Base-by-base conservation (phyloP, 2,888 invertebrate genomes). In the Timandra comae region DNA sequence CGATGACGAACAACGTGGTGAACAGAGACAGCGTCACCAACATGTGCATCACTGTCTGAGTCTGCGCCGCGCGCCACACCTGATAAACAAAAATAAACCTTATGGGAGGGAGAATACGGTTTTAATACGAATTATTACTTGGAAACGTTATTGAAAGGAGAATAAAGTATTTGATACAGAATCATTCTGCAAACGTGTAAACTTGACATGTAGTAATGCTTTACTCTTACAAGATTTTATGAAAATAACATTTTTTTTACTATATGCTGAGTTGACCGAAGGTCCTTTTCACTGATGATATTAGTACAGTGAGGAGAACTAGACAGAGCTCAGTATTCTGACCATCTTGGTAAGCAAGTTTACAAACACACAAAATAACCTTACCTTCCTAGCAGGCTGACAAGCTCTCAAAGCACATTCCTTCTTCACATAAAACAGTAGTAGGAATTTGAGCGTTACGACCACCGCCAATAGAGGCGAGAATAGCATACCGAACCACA, bases 401-500 rank as follows among this genome's bases (percentile, higher is more conserved):
- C 93, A 93, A 41, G 91, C 89, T 36, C 87, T 72, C 33, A 90
- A 52, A 0, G 91, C 87, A 35, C 88, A 87, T 36, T 80, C 70
- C 53, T 88, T 84, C 63, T 91, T 91, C 16, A 92, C 82, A 56
- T 94, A 92, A 84, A 94, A 94, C 16, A 90, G 89, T 8, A 92
- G 59, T 42, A 91, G 82, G 60, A 94, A 81, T 71, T 94, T 94
- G 27, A 91, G 30, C 11, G 91, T 81, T 21, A 93, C 88, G 1
- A 91, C 79, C 3, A 89, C 63, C 4, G 90, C 87, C 46, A 94
- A 72, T 38, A 91, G 66, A 0, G 95, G 95, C 30, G 91, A 88
- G 77, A 92, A 93, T 54, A 91, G 88, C 51, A 91, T 79, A 3
- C 93, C 94, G 41, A 92, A 79, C 93, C 94, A 94, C 41, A 93